phyloP scores from a whole-genome alignment of 1,140 invertebrate species.

The Euschistus heros region DNA sequence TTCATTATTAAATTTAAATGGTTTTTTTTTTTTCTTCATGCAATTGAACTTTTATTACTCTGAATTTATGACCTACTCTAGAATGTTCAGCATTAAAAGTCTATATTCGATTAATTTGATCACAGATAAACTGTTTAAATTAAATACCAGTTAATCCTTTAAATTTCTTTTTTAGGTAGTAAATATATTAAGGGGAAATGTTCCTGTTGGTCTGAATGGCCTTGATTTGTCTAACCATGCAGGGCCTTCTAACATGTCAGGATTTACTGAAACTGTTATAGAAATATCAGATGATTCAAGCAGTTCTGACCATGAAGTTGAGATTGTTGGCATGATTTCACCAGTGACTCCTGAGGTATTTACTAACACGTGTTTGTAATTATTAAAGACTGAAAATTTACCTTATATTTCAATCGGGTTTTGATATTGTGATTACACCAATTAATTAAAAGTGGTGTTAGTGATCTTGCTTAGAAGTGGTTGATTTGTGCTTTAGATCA shows the following conservation, averaged over 20 bases:
- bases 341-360: slow-evolving; percentile 1
- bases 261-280: neutral
- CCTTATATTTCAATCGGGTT: too few species aligned
- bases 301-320: slow-evolving; percentile 3
- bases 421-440: too few species aligned
- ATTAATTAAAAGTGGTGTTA: too few species aligned
- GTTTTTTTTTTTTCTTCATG: neutral
- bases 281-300: neutral
- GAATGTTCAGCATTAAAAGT: too few species aligned
- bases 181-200: neutral
- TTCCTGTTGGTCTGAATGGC: neutral
- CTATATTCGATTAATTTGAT: too few species aligned
- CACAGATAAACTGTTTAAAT: too few species aligned
- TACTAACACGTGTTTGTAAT: neutral
- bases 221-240: neutral
- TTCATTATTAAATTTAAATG: neutral
- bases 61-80: too few species aligned
- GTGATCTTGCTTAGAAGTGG: too few species aligned
- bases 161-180: neutral
- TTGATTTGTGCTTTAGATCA: too few species aligned
- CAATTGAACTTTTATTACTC: too few species aligned
- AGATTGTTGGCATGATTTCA: neutral
- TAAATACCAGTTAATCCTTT: neutral
- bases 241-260: neutral
- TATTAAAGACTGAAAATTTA: too few species aligned